These are phyloP conservation scores for Drosophila greeni DNA, from an alignment of 2,888 invertebrate genomes.

Conservation along the genomic window DNA sequence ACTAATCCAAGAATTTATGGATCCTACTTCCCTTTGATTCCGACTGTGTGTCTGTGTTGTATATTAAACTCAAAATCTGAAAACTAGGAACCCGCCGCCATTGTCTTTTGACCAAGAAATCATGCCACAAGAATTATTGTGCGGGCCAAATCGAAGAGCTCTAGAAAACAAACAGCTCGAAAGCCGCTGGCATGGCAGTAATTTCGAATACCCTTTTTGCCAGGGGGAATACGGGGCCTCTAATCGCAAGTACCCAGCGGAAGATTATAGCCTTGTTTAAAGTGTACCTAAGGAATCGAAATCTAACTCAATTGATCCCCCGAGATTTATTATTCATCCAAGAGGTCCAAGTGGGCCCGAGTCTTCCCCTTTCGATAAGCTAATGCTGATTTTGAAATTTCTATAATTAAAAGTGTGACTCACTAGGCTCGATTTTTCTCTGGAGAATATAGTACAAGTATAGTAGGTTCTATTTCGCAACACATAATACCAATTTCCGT, in stretches of 20 bases:
- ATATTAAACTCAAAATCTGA: conserved; percentile 71
- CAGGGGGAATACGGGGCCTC: conserved; percentile 13
- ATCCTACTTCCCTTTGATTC: conserved; percentile 21
- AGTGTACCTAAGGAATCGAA: background rate
- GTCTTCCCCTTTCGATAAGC: conserved; percentile 2
- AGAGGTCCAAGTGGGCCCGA: background rate
- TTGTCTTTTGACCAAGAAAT: conserved; percentile 64
- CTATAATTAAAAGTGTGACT: background rate
- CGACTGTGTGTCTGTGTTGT: conserved; percentile 38
- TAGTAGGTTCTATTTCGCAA: background rate
- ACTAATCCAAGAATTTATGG: conserved; percentile 41
- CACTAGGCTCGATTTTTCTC: background rate
- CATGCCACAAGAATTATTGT: conserved; percentile 41
- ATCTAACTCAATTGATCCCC: conserved; percentile 5
- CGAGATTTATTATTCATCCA: conserved; percentile 5
- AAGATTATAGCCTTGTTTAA: conserved; percentile 8
- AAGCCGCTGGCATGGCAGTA: background rate
- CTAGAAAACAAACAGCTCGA: conserved; percentile 10
- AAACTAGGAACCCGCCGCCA: conserved; percentile 55
- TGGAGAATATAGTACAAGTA: background rate
- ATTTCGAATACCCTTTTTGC: conserved; percentile 20
- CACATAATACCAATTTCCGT: background rate
- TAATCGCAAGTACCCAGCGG: conserved; percentile 10
- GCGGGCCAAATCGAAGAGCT: conserved; percentile 41
- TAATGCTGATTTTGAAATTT: conserved; percentile 1